Evolutionary conservation across 2,797 vertebrate species (phyloP).

Genomic region (Sebastes wilsoni): DNA sequence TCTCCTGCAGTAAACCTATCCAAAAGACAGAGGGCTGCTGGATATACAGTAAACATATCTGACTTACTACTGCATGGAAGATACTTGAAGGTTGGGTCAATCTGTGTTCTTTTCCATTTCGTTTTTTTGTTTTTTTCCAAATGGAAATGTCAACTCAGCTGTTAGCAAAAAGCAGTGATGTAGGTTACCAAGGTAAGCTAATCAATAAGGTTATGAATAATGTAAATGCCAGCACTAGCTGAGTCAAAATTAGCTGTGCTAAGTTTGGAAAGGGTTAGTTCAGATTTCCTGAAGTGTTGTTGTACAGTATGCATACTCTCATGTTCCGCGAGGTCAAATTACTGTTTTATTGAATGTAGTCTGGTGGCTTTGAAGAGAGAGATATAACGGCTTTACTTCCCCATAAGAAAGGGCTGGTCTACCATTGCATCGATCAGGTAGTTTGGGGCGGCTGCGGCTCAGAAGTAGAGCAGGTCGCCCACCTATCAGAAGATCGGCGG

Average conservation of each 20-base stretch:
- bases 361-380: neutral
- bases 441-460: no score
- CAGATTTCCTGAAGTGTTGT: neutral
- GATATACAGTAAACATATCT: slow-evolving; percentile 4
- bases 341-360: neutral
- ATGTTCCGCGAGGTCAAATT: neutral
- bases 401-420: no score
- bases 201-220: neutral
- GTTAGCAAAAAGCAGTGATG: neutral
- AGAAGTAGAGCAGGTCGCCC: no score
- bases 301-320: neutral
- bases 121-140: neutral
- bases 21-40: slow-evolving; percentile 23
- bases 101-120: neutral
- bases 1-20: slow-evolving; percentile 47
- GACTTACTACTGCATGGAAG: neutral
- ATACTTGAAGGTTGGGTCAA: neutral
- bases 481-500: no score
- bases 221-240: neutral
- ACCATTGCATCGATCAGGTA: no score
- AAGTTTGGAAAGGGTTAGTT: neutral
- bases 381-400: no score
- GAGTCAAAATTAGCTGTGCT: neutral
- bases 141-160: neutral
- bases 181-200: neutral